Evolutionary conservation across 2,888 invertebrate genomes (phyloP).

Genomic region (Nebria salina): DNA sequence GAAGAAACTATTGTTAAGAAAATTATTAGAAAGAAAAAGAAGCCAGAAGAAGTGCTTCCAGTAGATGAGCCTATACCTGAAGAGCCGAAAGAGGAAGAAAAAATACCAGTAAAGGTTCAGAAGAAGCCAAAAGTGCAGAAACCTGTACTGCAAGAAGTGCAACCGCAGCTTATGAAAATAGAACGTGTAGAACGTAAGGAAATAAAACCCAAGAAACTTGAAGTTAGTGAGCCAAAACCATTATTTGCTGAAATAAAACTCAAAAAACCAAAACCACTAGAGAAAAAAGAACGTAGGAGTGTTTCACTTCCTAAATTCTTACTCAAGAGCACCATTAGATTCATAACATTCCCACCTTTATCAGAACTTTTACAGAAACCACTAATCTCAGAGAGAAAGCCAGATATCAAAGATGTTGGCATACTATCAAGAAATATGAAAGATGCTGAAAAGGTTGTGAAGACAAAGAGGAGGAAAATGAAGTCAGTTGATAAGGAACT

Average conservation of each 20-base stretch:
- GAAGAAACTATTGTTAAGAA: conserved; percentile 44
- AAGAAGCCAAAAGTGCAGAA: conserved; percentile 58
- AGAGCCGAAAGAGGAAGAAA: conserved; percentile 54
- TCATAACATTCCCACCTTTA: conserved; percentile 62
- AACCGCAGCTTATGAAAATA: conserved; percentile 63
- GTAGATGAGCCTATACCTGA: conserved; percentile 54
- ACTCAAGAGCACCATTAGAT: conserved; percentile 76
- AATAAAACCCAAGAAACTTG: conserved; percentile 67
- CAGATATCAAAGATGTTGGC: conserved; percentile 59
- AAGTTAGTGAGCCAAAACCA: conserved; percentile 68
- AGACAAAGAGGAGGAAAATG: conserved; percentile 58
- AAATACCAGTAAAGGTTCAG: conserved; percentile 59
- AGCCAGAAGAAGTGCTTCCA: conserved; percentile 51
- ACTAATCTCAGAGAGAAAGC: conserved; percentile 58
- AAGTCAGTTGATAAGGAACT: conserved; percentile 57
- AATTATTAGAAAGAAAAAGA: conserved; percentile 38
- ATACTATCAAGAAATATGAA: conserved; percentile 64
- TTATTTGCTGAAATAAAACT: conserved; percentile 70
- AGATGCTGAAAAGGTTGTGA: conserved; percentile 61
- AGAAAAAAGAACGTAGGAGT: conserved; percentile 55
- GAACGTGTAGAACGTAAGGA: conserved; percentile 70
- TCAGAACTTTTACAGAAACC: conserved; percentile 57
- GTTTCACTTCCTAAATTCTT: conserved; percentile 71
- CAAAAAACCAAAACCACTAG: conserved; percentile 57
- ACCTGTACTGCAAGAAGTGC: conserved; percentile 53